Evolutionary conservation across 2,797 vertebrate species (phyloP).

Genomic region (Euphonia xanthogaster): DNA sequence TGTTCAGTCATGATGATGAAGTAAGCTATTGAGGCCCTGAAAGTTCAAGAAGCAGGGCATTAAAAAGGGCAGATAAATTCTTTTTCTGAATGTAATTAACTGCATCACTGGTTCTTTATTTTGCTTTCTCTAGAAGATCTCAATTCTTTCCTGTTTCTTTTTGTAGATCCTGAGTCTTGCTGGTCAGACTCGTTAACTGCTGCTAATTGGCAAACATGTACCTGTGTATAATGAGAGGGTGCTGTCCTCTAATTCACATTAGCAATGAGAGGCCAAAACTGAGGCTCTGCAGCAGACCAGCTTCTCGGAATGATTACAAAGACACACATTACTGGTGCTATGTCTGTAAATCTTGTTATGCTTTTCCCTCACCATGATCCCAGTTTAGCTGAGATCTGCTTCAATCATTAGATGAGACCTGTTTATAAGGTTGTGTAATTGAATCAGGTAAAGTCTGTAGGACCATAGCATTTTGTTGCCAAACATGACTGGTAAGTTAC

Average conservation of each 20-base stretch:
- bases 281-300: conserved; percentile 38
- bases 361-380: conserved; percentile 16
- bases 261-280: conserved; percentile 34
- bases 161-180: background rate
- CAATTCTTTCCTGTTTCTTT: conserved; percentile 21
- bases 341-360: conserved; percentile 55
- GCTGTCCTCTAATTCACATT: conserved; percentile 42
- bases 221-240: conserved; percentile 5
- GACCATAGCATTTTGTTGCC: conserved; percentile 38
- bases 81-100: conserved; percentile 30
- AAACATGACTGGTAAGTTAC: conserved; percentile 49
- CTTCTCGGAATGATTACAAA: conserved; percentile 39
- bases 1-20: background rate
- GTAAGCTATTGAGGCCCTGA: background rate
- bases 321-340: conserved; percentile 3
- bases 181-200: conserved; percentile 35
- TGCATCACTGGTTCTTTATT: background rate
- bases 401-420: conserved; percentile 27
- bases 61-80: background rate
- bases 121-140: conserved; percentile 34
- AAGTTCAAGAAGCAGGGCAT: background rate
- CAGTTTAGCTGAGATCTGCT: conserved; percentile 53
- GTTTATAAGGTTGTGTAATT: conserved; percentile 59
- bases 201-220: conserved; percentile 14
- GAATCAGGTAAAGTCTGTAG: conserved; percentile 58